Conservation (phyloP, 2,888 invertebrate species). For the Rutpela maculata region DNA sequence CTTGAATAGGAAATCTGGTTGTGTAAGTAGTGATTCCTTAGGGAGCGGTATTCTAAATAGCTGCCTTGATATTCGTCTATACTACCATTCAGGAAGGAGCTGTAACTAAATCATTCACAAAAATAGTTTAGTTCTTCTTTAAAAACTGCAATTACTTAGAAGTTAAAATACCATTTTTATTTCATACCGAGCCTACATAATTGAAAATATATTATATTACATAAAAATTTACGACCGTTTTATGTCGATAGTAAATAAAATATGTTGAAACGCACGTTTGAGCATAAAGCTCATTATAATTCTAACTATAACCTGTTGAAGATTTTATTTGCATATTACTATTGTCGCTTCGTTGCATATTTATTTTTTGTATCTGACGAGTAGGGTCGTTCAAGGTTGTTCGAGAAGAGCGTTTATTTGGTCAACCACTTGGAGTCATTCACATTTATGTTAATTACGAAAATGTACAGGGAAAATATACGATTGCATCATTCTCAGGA, state of each 20-base stretch:
- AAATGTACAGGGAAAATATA: neutral
- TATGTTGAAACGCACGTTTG: slow-evolving; percentile 9
- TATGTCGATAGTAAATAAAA: slow-evolving; percentile 32
- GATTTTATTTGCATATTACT: slow-evolving; percentile 41
- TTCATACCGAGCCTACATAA: too few relatives aligned
- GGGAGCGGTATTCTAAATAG: too few relatives aligned
- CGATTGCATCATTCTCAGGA: neutral
- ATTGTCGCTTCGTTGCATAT: slow-evolving; percentile 36
- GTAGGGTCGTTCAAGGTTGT: slow-evolving; percentile 16
- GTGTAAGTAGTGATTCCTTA: too few relatives aligned
- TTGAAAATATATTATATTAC: neutral
- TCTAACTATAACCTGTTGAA: slow-evolving; percentile 21
- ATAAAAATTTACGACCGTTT: slow-evolving; percentile 7
- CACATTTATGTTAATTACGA: slow-evolving; percentile 1
- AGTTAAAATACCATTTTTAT: too few relatives aligned
- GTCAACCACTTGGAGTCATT: slow-evolving; percentile 3
- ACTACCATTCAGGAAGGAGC: too few relatives aligned
- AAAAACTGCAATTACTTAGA: too few relatives aligned
- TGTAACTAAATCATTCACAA: too few relatives aligned
- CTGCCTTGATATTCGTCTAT: too few relatives aligned
- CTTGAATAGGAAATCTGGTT: too few relatives aligned
- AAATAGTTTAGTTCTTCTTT: too few relatives aligned
- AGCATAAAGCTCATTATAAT: slow-evolving; percentile 27
- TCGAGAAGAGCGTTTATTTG: neutral
- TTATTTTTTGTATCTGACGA: slow-evolving; percentile 15